Evolutionary conservation across 2,797 vertebrate genomes (phyloP), one percentile per base, ranked within the genome.

Genomic region (Hemitrygon akajei): DNA sequence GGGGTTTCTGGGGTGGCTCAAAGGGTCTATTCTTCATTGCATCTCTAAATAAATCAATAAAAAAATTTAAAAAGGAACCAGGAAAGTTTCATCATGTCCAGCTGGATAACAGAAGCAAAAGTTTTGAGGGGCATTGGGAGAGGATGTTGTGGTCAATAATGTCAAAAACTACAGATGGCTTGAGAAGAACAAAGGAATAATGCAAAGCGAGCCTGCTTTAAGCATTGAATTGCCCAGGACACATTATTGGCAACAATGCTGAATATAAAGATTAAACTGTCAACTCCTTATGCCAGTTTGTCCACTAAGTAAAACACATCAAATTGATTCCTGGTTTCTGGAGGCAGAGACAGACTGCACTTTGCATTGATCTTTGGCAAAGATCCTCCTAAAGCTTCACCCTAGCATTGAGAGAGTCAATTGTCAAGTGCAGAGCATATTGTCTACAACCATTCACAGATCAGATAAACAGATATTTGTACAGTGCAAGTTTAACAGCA

Each of bases 301-400:
- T 3, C 66, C 37, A 30, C 9, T 91, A 40, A 92, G 34, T 18
- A n/a, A 92, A 47, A 91, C 47, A 56, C 22, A 84, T 47, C 66
- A 92, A 22, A 93, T 76, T 76, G 14, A n/a, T 76, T 93, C 47
- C 73, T 93, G 40, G 91, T 76, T 93, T 93, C 69, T 75, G 73
- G 20, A 34, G n/a, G 71, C 27, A 93, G 34, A 47, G 40, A 30
- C 18, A 91, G 87, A 93, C 47, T 56, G 34, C 37, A 75, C 47
- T 93, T 47, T 56, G 30, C 71, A 93, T 56, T 93, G 40, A 75
- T 76, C 91, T 93, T 92, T 92, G 71, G 71, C 69, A 75, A 92
- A 92, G 12, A 76, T 27, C 56, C 27, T 76, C 40, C 3, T 47
- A 47, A 12, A 47, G 47, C 37, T 75, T 56, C 69, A 73, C 27